Conservation (phyloP, 2,797 vertebrate genomes). For the Pangasius macronema region DNA sequence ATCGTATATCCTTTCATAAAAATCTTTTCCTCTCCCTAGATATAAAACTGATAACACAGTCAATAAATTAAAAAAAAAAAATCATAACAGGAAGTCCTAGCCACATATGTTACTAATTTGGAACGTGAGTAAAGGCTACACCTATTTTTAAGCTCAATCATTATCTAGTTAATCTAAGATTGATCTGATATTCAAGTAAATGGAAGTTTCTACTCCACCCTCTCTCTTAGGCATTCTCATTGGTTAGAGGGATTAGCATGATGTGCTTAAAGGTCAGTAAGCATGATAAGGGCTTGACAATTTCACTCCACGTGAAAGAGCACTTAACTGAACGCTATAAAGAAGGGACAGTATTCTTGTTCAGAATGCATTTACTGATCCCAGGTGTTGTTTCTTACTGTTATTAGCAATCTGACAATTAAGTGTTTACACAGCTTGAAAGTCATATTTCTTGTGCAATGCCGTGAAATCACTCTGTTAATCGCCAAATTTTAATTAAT, state of each 20-base stretch:
- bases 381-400: background rate
- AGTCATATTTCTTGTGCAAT: background rate
- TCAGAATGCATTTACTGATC: background rate
- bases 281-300: background rate
- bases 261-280: conserved; percentile 29
- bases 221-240: background rate
- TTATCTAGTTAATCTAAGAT: background rate
- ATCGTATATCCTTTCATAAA: background rate
- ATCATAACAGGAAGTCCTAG: background rate
- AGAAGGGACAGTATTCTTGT: background rate
- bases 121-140: background rate
- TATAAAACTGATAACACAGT: background rate
- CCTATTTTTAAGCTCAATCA: background rate
- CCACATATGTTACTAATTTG: background rate
- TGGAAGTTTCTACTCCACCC: background rate
- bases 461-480: background rate
- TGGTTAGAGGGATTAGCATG: conserved; percentile 7
- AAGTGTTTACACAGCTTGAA: background rate
- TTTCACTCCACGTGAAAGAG: background rate
- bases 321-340: background rate
- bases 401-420: background rate
- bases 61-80: no score
- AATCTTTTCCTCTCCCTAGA: background rate
- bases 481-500: background rate
- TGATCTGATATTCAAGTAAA: background rate